Evolutionary conservation across 2,113 vertebrate species (phyloP).

Genomic region (Mungos mungo): DNA sequence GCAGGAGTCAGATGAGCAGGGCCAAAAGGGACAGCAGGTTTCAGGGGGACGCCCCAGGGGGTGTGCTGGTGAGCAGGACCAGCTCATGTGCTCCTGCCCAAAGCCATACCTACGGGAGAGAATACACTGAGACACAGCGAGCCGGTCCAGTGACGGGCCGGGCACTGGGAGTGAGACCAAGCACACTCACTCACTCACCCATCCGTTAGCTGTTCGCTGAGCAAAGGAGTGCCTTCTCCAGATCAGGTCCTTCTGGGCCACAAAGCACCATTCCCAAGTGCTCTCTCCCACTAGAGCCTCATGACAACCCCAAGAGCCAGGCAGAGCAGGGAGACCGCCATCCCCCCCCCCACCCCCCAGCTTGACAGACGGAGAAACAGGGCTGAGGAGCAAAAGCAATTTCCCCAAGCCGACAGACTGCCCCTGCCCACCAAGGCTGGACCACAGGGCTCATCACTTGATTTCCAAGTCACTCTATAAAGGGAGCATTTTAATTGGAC

Average conservation of each 20-base stretch:
- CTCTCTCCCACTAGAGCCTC: no score
- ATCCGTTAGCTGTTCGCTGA: accelerated
- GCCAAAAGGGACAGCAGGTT: no score
- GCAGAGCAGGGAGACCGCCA: background rate
- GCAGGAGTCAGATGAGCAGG: background rate
- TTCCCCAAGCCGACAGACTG: background rate
- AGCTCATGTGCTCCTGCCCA: accelerated
- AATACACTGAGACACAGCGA: accelerated
- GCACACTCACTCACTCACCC: background rate
- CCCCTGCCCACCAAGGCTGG: accelerated
- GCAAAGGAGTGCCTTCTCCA: background rate
- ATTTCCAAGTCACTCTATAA: background rate
- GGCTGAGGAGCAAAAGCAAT: background rate
- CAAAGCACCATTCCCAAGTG: background rate
- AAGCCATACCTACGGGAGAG: background rate
- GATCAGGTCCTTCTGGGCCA: background rate
- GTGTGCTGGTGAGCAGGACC: background rate
- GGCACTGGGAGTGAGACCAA: background rate
- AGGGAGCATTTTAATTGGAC: background rate
- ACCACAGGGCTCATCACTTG: background rate
- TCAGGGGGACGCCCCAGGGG: accelerated
- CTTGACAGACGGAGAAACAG: background rate
- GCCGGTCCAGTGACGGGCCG: background rate
- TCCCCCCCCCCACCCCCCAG: background rate
- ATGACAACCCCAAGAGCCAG: background rate